Base-by-base conservation (phyloP, 2,888 invertebrate genomes). In the Thera obeliscata region DNA sequence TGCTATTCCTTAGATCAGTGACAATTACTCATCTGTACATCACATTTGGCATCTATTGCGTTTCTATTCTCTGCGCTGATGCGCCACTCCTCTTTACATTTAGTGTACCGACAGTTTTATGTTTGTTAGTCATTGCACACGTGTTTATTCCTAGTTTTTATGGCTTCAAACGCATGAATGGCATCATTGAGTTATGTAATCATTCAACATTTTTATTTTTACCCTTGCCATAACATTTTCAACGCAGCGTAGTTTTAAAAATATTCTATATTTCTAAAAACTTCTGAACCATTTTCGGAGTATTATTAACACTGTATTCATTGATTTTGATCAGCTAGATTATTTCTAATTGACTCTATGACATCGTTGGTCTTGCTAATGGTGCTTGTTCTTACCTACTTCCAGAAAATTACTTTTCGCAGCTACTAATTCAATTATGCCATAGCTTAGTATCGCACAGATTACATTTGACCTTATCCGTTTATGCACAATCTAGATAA, bases 21-120 rank as follows among this genome's bases (percentile, higher is more conserved):
- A 74, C 79, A 80, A 81, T 85, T 84, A 85, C 80, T 84, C 86
- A 84, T 75, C 74, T 65, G 66, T 73, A 66, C 73, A 76, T 74
- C 72, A 78, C 77, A 77, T 78, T 86, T 88, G 87, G 87, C 88
- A 87, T 80, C 76, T 72, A 75, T 76, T 78, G 76, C 77, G 77
- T 78, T 82, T 69, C 86, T 89, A 88, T 88, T 88, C 83, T 85
- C 69, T 79, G 81, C 84, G 74, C 75, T 86, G 87, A 84, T 85
- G 77, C 77, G 72, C 72, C 68, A 71, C 71, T 70, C 60, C 48
- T 64, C 66, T 64, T 67, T 61, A 70, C 64, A 56, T 64, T 69
- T 72, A 46, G 56, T 52, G 59, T 71, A 67, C 64, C 57, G 59
- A 65, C 69, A 61, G 74, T 76, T 76, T 76, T 72, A 76, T 78